A percentile compares a stretch with the other conserved stretches of the same genome.
Evolutionary conservation across 2,888 invertebrate species (phyloP).

Genomic region (Cyclophora punctaria): DNA sequence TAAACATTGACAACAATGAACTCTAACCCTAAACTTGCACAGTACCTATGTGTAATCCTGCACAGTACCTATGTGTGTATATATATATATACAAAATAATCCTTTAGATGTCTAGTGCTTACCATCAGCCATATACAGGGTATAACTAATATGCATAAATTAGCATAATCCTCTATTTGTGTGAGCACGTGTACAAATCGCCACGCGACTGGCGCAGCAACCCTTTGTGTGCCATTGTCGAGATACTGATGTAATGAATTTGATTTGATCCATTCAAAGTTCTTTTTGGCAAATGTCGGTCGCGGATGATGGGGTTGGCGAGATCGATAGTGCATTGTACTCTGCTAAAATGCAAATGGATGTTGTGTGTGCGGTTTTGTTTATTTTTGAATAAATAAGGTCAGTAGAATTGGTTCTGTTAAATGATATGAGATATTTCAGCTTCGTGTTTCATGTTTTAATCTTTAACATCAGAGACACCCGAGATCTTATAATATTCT

Average conservation of each 20-base stretch:
- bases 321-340: conserved; percentile 12
- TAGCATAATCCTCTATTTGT: conserved; percentile 43
- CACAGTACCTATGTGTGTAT: not conserved
- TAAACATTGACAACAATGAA: too few species aligned
- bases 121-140: conserved; percentile 7
- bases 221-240: conserved; percentile 41
- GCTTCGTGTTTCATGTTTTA: too few species aligned
- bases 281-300: conserved; percentile 6
- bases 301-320: conserved; percentile 6
- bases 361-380: not conserved
- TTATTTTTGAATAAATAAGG: too few species aligned
- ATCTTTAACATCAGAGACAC: too few species aligned
- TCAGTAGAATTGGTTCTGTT: too few species aligned
- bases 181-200: conserved; percentile 35
- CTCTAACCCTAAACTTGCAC: not conserved
- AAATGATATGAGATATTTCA: too few species aligned
- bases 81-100: conserved; percentile 2
- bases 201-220: conserved; percentile 39
- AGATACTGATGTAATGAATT: conserved; percentile 33
- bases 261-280: conserved; percentile 34
- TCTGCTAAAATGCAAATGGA: conserved; percentile 3
- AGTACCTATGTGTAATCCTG: conserved; percentile 1
- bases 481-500: too few species aligned
- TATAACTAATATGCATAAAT: conserved; percentile 31
- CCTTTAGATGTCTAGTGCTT: conserved; percentile 1